Base-by-base conservation (phyloP, 2,888 invertebrate genomes). In the Sialis lutaria region DNA sequence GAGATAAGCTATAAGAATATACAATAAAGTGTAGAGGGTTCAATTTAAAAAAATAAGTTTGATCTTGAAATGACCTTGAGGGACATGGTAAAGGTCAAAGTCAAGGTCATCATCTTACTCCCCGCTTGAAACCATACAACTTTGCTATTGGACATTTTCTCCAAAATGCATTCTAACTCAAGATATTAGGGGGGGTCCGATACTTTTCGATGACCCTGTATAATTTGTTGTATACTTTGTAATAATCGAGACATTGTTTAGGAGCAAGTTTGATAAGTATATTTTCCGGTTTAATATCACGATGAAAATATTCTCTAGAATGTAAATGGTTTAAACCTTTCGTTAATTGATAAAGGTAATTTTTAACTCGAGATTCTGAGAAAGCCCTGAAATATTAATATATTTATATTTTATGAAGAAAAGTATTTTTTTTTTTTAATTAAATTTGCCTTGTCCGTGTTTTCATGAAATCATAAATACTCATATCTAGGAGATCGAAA, bases 281-380 rank as follows among this genome's bases (percentile, higher is more conserved):
- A 62, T 81, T 81, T 64, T 81, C 81, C 13, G 81, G 81, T 60
- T 81, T 81, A 4, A 81, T 72, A 57, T 81, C 81, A 40, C 81
- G 61, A 61, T 81, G 81, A 60, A 80, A 80, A 39, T 74, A 60
- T 6, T 70, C 74, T 58, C 73, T 71, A 55, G 67, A 69, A 55
- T 79, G 79, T 50, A 79, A 64, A 60, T 78, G 75, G 46, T 74
- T 68, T 30, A 79, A 57, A 8, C 78, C 77, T 58, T 69, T 70
- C 43, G 75, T 60, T 46, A 79, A 61, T 57, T 80, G 79, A 59
- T 71, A 76, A 55, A 77, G 64, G 57, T 72, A 76, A 49, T 63
- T 62, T 59, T 73, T 73, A 1, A 74, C 73, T 55, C 66, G 64
- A 6, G 58, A 55, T 56, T 78, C 78, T 10, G 73, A 64, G 32